Evolutionary conservation across 35 echinoderm and acorn worm genomes (phyloP).

Genomic region (Heliocidaris erythrogramma): DNA sequence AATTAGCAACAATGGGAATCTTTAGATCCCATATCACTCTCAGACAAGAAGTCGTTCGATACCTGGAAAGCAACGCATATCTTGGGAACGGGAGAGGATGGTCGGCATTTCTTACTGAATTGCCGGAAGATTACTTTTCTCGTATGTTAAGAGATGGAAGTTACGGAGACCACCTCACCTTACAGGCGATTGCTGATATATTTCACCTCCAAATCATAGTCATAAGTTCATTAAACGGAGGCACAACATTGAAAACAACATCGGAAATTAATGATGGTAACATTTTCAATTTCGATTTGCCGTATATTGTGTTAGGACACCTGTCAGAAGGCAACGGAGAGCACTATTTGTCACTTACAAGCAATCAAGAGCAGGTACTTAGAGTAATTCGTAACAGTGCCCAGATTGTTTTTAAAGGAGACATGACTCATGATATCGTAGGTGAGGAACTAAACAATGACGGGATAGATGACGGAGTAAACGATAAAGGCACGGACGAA

Average conservation of each 20-base stretch:
- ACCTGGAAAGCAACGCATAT: conserved; percentile 32
- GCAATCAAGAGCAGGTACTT: conserved; percentile 47
- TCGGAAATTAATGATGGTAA: conserved; percentile 24
- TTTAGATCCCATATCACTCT: conserved; percentile 43
- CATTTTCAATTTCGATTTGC: background rate
- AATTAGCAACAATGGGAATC: conserved; percentile 43
- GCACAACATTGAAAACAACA: conserved; percentile 45
- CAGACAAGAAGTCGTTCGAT: conserved; percentile 47
- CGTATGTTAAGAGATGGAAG: conserved; percentile 47
- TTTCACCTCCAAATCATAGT: conserved; percentile 41
- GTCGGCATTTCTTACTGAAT: conserved; percentile 41
- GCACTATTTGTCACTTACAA: conserved; percentile 50
- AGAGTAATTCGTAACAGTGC: conserved; percentile 49
- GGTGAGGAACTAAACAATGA: conserved; percentile 21
- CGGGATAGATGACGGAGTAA: background rate
- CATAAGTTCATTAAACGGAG: conserved; percentile 53
- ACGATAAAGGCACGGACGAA: background rate
- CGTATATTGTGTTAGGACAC: conserved; percentile 42
- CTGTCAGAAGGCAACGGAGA: conserved; percentile 50
- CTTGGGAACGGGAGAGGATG: conserved; percentile 39
- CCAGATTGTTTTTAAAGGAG: conserved; percentile 51
- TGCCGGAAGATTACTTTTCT: conserved; percentile 37
- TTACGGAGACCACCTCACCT: conserved; percentile 45
- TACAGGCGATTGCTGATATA: conserved; percentile 51
- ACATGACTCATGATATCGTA: background rate